These are phyloP conservation scores for Dendroctonus ponderosae DNA, from an alignment of 1,140 invertebrate genomes.

Conservation along the genomic window DNA sequence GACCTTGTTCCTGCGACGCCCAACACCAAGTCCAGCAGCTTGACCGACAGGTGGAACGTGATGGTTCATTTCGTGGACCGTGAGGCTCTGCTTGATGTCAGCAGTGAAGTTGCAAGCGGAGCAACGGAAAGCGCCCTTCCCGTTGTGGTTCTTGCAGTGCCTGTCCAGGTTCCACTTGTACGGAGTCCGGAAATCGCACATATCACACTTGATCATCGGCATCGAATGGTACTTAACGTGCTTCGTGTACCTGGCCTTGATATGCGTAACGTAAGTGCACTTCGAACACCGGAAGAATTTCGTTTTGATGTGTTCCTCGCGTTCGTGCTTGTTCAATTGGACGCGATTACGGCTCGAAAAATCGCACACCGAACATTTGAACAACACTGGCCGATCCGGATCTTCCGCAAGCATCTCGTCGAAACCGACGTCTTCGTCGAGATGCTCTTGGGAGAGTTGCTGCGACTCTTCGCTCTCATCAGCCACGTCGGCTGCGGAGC, in stretches of 20 bases:
- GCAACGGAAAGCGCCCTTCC: slow-evolving; percentile 78
- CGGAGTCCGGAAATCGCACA: slow-evolving; percentile 89
- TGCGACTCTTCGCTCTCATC: slow-evolving; percentile 38
- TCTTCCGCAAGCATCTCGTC: slow-evolving; percentile 40
- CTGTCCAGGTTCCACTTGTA: slow-evolving; percentile 93
- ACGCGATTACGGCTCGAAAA: slow-evolving; percentile 52
- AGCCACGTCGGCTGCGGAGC: slow-evolving; percentile 14
- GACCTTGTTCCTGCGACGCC: slow-evolving; percentile 64
- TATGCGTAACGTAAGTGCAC: slow-evolving; percentile 87
- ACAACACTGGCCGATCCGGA: slow-evolving; percentile 25
- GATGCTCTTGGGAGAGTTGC: slow-evolving; percentile 5
- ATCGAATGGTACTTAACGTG: slow-evolving; percentile 93
- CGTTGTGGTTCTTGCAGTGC: slow-evolving; percentile 87
- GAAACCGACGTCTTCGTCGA: slow-evolving; percentile 29
- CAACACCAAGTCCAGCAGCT: slow-evolving; percentile 53
- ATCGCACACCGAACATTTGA: slow-evolving; percentile 57
- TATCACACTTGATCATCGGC: slow-evolving; percentile 90
- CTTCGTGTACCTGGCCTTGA: slow-evolving; percentile 85
- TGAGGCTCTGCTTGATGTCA: slow-evolving; percentile 88
- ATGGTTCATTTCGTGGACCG: slow-evolving; percentile 87
- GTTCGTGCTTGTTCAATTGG: slow-evolving; percentile 56
- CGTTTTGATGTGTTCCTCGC: slow-evolving; percentile 59
- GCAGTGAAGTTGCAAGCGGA: slow-evolving; percentile 87
- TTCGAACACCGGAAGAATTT: slow-evolving; percentile 82
- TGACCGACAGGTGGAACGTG: slow-evolving; percentile 75